Base-by-base conservation (phyloP, 2,888 invertebrate genomes). In the Penaeus monodon region DNA sequence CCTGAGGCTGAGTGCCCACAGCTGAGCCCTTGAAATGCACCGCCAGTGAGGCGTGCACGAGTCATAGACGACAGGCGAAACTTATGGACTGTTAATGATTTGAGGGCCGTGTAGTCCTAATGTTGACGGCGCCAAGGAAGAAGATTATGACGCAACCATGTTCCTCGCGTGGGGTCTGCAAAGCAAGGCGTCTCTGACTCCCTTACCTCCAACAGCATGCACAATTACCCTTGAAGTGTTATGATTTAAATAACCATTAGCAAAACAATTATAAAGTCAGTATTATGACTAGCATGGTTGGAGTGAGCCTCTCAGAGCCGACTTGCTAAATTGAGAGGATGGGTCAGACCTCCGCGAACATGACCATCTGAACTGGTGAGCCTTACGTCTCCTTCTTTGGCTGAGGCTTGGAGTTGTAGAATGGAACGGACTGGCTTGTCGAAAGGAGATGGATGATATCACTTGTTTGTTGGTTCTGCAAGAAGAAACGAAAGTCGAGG, bases 11-110 rank as follows among this genome's bases (percentile, higher is more conserved):
- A 87, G 86, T 87, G 86, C 68, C 86, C 86, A 87, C 78, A 83
- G 84, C 88, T 88, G 88, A 88, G 88, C 88, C 88, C 88, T 88
- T 84, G 80, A 81, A 82, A 86, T 81, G 77, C 86, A 86, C 86
- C 86, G 81, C 81, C 88, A 84, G 81, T 79, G 79, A 82, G 82
- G 83, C 82, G 78, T 87, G 82, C 73, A 33, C 73, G 70, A 27
- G 83, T 44, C 65, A 49, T 64, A 73, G 86, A 78, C 65, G 82
- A 79, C 73, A 83, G 66, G 68, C 70, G 65, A 65, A 64, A 57
- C 4, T 79, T 74, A 29, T 73, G 38, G 86, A 70, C 49, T 64
- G 38, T 64, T 78, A 10, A 63, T 4, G 74, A 2, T 64, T 73
- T 14, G 65, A 70, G 78, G 82, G 78, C 38, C 57, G 14, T 64